Evolutionary conservation across 2,888 invertebrate species (phyloP), one percentile per base, ranked within the genome.

Genomic region (Silvanus unidentatus): DNA sequence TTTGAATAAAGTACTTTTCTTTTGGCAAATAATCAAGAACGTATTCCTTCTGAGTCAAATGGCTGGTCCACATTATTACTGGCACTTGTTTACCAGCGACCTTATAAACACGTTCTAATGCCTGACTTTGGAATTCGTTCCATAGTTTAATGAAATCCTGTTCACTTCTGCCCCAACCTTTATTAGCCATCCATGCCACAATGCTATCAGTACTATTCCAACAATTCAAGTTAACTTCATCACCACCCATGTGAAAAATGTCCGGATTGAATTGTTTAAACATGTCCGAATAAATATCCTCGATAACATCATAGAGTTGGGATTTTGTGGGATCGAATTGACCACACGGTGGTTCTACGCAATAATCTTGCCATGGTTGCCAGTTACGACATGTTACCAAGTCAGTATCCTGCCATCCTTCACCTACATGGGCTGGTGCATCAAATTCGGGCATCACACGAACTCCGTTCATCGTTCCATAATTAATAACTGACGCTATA

Each of bases 371-470:
- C 88, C 88, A 88, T 0, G 88, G 87, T 52, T 87, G 81, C n/a
- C 80, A 80, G 72, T 82, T 81, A 58, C 83, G 81, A 68, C 84
- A 84, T 13, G 80, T 79, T 1, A 82, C 80, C 58, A 82, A 77
- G 42, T 74, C 77, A 37, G 79, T 80, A 50, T 79, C 77, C 69
- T 89, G 88, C 88, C 88, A 89, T 15, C 89, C 89, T 66, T 88
- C 88, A 36, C 90, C 89, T 10, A 89, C 88, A 66, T 92, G 92
- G 47, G 91, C 90, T 1, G 94, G 94, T 42, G 90, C 89, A 69
- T 94, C 93, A 62, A 93, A 88, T 74, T 96, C 96, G 0, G 95
- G 94, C 60, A 96, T 66, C 8, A 96, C 85, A 32, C 91, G 78
- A 42, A 96, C 83, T 0, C 95, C 96, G 38, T 90, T 35, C 27